phyloP scores from a whole-genome alignment of 1,140 invertebrate genomes.

The Achatina immaculata region DNA sequence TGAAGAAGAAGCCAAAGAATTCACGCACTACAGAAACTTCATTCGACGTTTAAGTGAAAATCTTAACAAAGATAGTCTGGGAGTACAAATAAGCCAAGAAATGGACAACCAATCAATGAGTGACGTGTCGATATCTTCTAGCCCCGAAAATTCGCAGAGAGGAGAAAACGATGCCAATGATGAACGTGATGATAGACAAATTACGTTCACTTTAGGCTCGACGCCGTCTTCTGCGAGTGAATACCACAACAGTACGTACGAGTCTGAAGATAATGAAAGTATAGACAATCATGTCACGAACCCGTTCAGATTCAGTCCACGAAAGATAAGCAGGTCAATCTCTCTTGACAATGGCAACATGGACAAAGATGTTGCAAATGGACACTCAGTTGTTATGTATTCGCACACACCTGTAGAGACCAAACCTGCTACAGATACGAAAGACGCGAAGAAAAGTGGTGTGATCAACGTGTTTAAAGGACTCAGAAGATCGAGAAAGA shows the following conservation, averaged over 20 bases:
- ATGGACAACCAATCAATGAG: no score
- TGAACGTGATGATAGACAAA: background rate
- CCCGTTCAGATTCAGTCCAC: no score
- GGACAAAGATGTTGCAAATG: background rate
- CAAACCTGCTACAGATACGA: background rate
- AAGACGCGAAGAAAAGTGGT: background rate
- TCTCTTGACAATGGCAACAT: background rate
- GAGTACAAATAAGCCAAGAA: background rate
- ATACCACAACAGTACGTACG: background rate
- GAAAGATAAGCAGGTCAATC: background rate
- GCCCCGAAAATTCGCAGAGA: background rate
- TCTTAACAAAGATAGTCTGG: background rate
- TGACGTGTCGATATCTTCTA: no score
- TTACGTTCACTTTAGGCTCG: background rate
- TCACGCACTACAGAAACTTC: background rate
- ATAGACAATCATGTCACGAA: no score
- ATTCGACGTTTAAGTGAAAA: slow-evolving; percentile 3
- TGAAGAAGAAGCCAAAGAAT: background rate
- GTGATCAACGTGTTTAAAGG: background rate
- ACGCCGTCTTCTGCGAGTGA: background rate
- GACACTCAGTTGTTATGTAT: background rate
- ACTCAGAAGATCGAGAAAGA: background rate
- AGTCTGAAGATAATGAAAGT: background rate
- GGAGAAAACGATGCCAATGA: background rate
- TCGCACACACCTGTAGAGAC: background rate